Evolutionary conservation across 2,888 invertebrate species (phyloP), one percentile per base, ranked within the genome.

Genomic region (Linnaemya tessellans): DNA sequence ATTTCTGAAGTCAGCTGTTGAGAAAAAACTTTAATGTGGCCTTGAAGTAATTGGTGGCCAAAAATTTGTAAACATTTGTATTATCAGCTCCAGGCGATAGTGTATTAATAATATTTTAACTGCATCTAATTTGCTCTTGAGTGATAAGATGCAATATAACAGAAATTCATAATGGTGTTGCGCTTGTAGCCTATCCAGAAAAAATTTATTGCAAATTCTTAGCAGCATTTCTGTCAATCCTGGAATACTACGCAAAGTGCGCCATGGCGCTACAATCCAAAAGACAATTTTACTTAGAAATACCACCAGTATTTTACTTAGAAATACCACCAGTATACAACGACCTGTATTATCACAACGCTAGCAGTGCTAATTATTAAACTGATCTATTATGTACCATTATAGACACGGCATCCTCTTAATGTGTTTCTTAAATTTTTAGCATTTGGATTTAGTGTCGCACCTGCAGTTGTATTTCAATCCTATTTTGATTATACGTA

Each of bases 381-480:
- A 41, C 35, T 25, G 20, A 43, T 41, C 11, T 41, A 9, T 60
- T 18, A 8, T 51, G 54, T 18, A 8, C 54, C 43, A 30, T 62
- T 56, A 60, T 78, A 80, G 67, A 78, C 75, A 82, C 77, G 91
- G 88, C 88, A 73, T 77, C 84, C 83, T 84, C 62, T 64, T 65
- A 20, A 20, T n/a, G 49, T 46, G n/a, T n/a, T 41, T 54, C n/a
- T 77, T 89, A 77, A 89, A 90, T 89, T 96, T 95, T 88, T 94
- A 99, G 99, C 99, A 99, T 96, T 93, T 99, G 91, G 99, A 99
- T 90, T 93, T 99, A 88, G 97, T 99, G 41, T 98, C 98, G 75
- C 99, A 99, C 22, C 98, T 99, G 93, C 98, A 99, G 92, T 94
- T 99, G 5, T 99, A 99, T 93, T 99, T 99, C 93, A 99, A 99